Conservation (phyloP, 1,140 invertebrate species). For the Drosophila sulfurigaster region DNA sequence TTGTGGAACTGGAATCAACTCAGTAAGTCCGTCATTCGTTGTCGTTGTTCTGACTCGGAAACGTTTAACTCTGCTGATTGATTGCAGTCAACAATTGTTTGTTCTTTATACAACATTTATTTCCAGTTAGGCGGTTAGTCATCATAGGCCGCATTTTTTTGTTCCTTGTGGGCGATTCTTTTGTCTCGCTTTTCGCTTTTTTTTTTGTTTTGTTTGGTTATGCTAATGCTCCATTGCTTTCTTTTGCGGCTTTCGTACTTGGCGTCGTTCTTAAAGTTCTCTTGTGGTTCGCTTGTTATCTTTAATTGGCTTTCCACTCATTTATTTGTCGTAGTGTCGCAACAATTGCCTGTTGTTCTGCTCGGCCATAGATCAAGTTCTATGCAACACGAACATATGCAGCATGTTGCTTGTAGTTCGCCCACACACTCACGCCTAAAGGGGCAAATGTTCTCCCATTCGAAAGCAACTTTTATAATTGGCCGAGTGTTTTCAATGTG, state of each 20-base stretch:
- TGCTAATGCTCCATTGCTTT: conserved; percentile 60
- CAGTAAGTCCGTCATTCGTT: background rate
- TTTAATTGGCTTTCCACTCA: conserved; percentile 79
- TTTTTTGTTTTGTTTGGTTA: conserved; percentile 48
- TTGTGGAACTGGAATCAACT: conserved; percentile 21
- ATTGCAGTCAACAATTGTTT: conserved; percentile 83
- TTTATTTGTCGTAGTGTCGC: conserved; percentile 63
- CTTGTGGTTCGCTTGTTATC: conserved; percentile 67
- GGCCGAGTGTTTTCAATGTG: conserved; percentile 56
- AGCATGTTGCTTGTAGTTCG: conserved; percentile 17
- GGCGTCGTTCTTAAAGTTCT: conserved; percentile 45
- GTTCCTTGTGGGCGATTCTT: conserved; percentile 11
- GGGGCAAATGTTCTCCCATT: background rate
- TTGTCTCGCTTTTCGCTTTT: conserved; percentile 19
- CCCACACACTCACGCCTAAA: conserved; percentile 19
- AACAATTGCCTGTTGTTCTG: conserved; percentile 49
- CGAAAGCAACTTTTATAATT: conserved; percentile 63
- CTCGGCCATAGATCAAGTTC: conserved; percentile 64
- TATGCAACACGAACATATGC: conserved; percentile 26
- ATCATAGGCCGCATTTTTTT: conserved; percentile 43
- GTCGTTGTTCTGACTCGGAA: conserved; percentile 50
- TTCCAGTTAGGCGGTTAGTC: conserved; percentile 68
- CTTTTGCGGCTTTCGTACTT: conserved; percentile 5
- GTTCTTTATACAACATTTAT: conserved; percentile 81
- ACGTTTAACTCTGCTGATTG: conserved; percentile 81